A percentile compares a stretch with the other conserved stretches of the same genome.
Conservation (phyloP, 2,113 vertebrate species). For the Carassius auratus region DNA sequence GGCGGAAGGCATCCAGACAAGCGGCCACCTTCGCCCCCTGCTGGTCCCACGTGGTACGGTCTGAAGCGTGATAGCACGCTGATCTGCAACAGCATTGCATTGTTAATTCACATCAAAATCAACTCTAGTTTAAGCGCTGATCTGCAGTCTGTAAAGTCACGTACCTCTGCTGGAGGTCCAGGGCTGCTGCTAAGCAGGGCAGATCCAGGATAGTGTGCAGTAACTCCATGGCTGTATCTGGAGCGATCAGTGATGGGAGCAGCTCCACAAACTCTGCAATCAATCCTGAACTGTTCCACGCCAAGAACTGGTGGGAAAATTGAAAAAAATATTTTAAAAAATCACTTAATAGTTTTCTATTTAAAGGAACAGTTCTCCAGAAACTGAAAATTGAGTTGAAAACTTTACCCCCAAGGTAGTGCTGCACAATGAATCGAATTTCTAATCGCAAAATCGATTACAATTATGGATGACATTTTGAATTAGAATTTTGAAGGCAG, state of each 20-base stretch:
- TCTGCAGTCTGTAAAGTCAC: not conserved
- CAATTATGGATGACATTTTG: no score
- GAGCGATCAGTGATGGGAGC: slow-evolving; percentile 82
- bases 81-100: slow-evolving; percentile 63
- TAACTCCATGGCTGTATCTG: slow-evolving; percentile 82
- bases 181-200: slow-evolving; percentile 87
- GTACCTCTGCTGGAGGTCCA: slow-evolving; percentile 87
- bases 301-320: slow-evolving; percentile 80
- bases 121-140: not conserved
- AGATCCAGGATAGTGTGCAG: slow-evolving; percentile 90
- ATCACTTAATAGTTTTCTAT: not conserved
- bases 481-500: no score
- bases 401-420: no score
- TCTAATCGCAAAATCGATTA: no score
- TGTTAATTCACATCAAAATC: not conserved
- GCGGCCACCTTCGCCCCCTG: slow-evolving; percentile 55
- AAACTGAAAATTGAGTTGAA: no score
- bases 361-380: no score
- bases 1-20: slow-evolving; percentile 83
- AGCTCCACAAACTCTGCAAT: slow-evolving; percentile 85
- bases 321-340: not conserved
- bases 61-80: slow-evolving; percentile 44
- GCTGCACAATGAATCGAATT: no score
- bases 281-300: slow-evolving; percentile 86
- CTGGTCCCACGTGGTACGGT: slow-evolving; percentile 65